These are phyloP conservation scores for Porites lobata DNA, from an alignment of 92 coral and sea anemone genomes.

Conservation along the genomic window DNA sequence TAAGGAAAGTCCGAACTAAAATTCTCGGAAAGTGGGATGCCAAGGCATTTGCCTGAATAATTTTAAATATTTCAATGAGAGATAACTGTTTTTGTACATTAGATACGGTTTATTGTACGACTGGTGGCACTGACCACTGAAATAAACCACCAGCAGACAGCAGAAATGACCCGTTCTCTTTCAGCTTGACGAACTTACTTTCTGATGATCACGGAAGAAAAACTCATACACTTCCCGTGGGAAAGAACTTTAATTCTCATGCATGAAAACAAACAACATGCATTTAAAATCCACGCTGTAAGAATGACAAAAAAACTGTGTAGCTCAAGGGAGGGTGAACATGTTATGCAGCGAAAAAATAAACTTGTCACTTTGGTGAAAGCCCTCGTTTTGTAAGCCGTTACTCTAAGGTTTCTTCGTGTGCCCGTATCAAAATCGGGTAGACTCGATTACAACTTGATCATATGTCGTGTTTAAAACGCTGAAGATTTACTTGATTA, in stretches of 20 bases:
- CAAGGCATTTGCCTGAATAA: too few relatives aligned
- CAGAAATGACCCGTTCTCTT: not conserved
- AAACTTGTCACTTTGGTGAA: not conserved
- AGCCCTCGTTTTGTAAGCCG: not conserved
- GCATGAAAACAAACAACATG: not conserved
- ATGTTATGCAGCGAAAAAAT: not conserved
- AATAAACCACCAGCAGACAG: constrained; percentile 43
- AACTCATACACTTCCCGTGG: constrained; percentile 44
- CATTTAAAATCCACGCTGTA: not conserved
- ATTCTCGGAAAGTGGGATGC: too few relatives aligned
- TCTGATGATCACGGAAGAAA: constrained; percentile 9
- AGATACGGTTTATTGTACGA: not conserved
- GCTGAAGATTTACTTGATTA: too few relatives aligned
- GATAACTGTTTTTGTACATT: not conserved
- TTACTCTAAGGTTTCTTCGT: too few relatives aligned
- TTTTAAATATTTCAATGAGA: too few relatives aligned
- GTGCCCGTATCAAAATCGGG: too few relatives aligned
- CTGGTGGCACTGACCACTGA: constrained; percentile 11
- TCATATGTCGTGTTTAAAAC: too few relatives aligned
- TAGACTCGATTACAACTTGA: too few relatives aligned
- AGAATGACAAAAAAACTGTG: not conserved
- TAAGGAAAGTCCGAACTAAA: too few relatives aligned
- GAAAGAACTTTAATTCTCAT: constrained; percentile 13
- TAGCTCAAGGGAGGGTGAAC: not conserved
- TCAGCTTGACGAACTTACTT: not conserved